Base-by-base conservation (phyloP, 2,888 invertebrate species). In the Cylloceria caligata region DNA sequence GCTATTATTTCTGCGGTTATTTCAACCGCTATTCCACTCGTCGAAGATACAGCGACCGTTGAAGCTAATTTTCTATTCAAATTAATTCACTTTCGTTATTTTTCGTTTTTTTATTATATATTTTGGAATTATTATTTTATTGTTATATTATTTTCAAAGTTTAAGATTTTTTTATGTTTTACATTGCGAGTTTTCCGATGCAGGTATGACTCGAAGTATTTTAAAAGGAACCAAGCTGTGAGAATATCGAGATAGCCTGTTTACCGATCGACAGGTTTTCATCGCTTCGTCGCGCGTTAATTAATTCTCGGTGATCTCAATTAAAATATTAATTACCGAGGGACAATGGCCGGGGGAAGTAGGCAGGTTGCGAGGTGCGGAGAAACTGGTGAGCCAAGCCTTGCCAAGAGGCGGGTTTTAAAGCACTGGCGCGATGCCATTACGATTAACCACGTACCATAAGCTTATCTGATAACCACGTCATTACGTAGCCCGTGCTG, bases 241-340 rank as follows among this genome's bases (percentile, higher is more conserved):
- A 81, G 83, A 81, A 84, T 86, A 81, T 80, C 84, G 78, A 74
- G 87, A 87, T 90, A n/a, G n/a, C n/a, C 88, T 88, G 90, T 90
- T 86, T 86, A 21, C 62, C 42, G 62, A 49, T 36, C 69, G 69
- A 36, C 49, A 79, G 80, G 77, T 82, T 87, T 87, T 86, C 85
- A 88, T 89, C 88, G 88, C 85, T 77, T 86, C 86, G 87, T 83
- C 72, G 85, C 85, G 89, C 87, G 87, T 92, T 91, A 91, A 92
- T 92, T 91, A 91, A 91, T 91, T 91, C 88, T 80, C 86, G 86
- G 88, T 89, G 88, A 90, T 91, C 90, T 89, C 89, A 89, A 92
- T 92, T 91, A 91, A 91, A 92, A 91, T 92, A 92, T 92, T 92
- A 92, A 92, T 91, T 89, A 85, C 83, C 86, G 76, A 77, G 86